phyloP scores from a whole-genome alignment of 2,888 invertebrate species.

The Mythimna pallens region DNA sequence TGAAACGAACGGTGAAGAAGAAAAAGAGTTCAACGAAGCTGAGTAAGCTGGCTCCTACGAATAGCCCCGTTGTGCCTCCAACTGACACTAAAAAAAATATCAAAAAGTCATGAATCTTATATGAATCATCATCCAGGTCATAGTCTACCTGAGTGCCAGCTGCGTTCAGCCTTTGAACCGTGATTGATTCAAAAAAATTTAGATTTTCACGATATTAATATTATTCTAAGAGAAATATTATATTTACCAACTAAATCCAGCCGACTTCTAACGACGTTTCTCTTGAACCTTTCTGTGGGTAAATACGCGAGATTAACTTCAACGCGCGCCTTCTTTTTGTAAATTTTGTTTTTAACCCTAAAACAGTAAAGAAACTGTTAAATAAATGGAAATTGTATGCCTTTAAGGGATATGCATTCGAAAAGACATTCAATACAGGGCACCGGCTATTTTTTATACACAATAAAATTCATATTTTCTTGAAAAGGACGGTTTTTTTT shows the following conservation, averaged over 20 bases:
- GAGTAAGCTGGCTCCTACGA: slow-evolving; percentile 92
- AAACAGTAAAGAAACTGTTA: slow-evolving; percentile 30
- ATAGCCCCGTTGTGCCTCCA: slow-evolving; percentile 92
- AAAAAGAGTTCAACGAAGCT: slow-evolving; percentile 92
- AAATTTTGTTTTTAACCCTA: slow-evolving; percentile 72
- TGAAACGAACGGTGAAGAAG: slow-evolving; percentile 90
- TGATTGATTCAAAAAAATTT: not conserved
- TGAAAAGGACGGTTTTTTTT: too few species aligned
- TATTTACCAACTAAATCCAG: slow-evolving; percentile 92
- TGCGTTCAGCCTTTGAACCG: not conserved
- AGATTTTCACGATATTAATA: not conserved
- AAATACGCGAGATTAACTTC: slow-evolving; percentile 90
- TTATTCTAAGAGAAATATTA: not conserved
- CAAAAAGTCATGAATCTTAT: not conserved
- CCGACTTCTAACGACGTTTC: slow-evolving; percentile 92
- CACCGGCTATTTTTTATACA: not conserved
- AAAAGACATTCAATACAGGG: too few species aligned
- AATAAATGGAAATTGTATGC: not conserved
- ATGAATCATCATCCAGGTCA: not conserved
- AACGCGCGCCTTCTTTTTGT: slow-evolving; percentile 84
- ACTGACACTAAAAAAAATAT: slow-evolving; percentile 89
- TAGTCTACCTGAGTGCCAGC: not conserved
- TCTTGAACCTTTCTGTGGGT: slow-evolving; percentile 92
- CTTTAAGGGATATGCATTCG: too few species aligned
- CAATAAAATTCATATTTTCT: too few species aligned